Evolutionary conservation across 2,888 invertebrate species (phyloP).

Genomic region (Zele albiditarsus): DNA sequence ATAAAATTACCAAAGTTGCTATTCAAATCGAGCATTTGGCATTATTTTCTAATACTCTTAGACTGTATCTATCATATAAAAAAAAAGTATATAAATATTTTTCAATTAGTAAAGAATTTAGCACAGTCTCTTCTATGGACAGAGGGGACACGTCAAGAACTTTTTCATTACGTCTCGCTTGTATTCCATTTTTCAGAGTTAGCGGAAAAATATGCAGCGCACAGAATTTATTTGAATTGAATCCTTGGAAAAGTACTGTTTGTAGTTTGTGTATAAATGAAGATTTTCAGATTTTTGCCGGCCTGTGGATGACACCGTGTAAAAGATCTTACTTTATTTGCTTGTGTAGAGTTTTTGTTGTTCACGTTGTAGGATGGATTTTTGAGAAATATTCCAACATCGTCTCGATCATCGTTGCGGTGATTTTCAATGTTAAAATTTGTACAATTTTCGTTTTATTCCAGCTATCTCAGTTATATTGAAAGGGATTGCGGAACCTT

Average conservation of each 20-base stretch:
- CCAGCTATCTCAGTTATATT: not conserved
- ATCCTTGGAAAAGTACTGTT: not conserved
- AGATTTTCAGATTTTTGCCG: not conserved
- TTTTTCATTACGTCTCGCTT: not conserved
- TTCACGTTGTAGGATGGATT: not conserved
- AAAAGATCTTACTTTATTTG: not conserved
- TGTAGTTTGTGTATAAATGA: not conserved
- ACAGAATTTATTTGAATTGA: not conserved
- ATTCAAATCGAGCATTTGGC: slow-evolving; percentile 57
- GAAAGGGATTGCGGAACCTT: no score
- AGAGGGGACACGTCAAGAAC: not conserved
- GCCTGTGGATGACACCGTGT: not conserved
- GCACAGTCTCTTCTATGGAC: not conserved
- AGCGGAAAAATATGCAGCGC: not conserved
- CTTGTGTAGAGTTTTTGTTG: not conserved
- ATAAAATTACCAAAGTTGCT: slow-evolving; percentile 38
- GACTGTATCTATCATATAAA: slow-evolving; percentile 60
- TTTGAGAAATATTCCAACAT: not conserved
- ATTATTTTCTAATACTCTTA: slow-evolving; percentile 66
- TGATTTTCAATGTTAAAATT: not conserved
- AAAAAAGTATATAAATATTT: slow-evolving; percentile 38
- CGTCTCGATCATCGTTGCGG: not conserved
- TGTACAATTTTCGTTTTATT: not conserved
- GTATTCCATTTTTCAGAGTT: slow-evolving; percentile 1
- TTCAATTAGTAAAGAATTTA: not conserved